Evolutionary conservation across 2,113 vertebrate species (phyloP).

Genomic region (Xenus cinereus): DNA sequence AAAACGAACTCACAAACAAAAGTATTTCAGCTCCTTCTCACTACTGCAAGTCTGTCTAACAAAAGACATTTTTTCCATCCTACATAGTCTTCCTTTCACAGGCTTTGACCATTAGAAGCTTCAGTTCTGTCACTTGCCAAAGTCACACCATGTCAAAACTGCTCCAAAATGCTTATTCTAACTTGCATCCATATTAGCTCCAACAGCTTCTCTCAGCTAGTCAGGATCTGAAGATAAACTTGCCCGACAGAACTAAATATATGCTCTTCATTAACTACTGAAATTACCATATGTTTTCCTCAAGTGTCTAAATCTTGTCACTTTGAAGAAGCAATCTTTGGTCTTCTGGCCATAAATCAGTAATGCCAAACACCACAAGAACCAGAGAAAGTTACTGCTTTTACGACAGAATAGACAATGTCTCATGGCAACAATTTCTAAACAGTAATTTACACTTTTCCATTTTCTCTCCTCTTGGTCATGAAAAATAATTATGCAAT

Average conservation of each 20-base stretch:
- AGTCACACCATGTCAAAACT: not conserved
- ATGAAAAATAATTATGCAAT: constrained; percentile 60
- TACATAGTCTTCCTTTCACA: rapidly evolving
- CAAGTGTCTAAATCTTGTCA: constrained; percentile 44
- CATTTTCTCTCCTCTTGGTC: constrained; percentile 4
- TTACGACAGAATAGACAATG: constrained; percentile 39
- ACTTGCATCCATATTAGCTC: not conserved
- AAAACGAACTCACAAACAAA: not conserved
- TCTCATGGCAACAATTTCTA: not conserved
- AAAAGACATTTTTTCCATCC: not conserved
- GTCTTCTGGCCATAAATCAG: constrained; percentile 49
- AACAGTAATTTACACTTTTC: constrained; percentile 46
- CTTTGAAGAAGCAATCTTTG: constrained; percentile 44
- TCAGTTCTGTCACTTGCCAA: not conserved
- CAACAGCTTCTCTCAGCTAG: not conserved
- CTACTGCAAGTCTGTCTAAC: not conserved
- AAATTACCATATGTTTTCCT: constrained; percentile 39
- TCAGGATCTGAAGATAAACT: not conserved
- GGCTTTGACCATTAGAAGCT: not conserved
- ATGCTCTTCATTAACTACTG: not conserved
- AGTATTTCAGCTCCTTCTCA: not conserved
- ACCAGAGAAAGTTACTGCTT: constrained; percentile 13
- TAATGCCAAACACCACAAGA: not conserved
- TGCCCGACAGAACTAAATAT: not conserved
- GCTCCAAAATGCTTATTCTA: not conserved